Conservation (phyloP, 2,113 vertebrate species). For the Hypocryptadius cinnamomeus region DNA sequence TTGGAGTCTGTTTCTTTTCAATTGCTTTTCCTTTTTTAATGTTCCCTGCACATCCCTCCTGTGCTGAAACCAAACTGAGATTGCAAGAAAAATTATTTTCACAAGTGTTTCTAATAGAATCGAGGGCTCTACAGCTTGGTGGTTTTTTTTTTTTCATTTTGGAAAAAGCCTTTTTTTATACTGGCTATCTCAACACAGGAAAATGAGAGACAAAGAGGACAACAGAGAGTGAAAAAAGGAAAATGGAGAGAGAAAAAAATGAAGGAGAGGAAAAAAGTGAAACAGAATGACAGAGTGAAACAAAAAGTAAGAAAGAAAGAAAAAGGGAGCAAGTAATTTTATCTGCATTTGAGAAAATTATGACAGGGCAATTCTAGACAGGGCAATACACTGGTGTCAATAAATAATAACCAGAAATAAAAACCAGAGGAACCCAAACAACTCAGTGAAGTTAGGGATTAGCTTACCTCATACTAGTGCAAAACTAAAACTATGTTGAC, state of each 20-base stretch:
- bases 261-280: not conserved
- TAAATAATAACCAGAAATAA: not conserved
- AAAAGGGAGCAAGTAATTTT: not conserved
- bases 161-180: not conserved
- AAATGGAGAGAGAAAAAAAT: not conserved
- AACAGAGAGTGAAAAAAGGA: not conserved
- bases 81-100: slow-evolving; percentile 19
- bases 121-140: not conserved
- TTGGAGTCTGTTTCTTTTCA: slow-evolving; percentile 46
- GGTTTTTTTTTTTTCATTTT: not conserved
- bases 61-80: not conserved
- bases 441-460: not conserved
- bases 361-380: not conserved
- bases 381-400: not conserved
- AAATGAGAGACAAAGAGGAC: not conserved
- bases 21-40: slow-evolving; percentile 35
- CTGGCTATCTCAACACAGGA: not conserved
- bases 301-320: not conserved
- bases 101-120: slow-evolving; percentile 35
- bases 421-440: not conserved
- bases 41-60: slow-evolving; percentile 15
- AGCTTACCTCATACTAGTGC: not conserved
- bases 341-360: not conserved
- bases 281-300: not conserved
- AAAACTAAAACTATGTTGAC: not conserved